phyloP scores from a whole-genome alignment of 2,888 invertebrate genomes.

The Byasa hedistus region DNA sequence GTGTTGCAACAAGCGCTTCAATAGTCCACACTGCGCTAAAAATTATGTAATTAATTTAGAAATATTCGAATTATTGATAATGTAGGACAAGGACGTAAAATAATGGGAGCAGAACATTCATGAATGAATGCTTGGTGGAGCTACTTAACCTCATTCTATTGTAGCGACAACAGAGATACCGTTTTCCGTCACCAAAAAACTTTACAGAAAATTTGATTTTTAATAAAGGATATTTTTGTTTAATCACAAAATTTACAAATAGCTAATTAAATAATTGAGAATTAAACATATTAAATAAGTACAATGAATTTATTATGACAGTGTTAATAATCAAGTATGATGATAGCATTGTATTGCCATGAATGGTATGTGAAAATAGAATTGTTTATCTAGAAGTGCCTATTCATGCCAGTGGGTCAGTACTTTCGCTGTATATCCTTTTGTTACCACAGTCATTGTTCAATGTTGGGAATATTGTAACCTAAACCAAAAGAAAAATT shows the following conservation, averaged over 20 bases:
- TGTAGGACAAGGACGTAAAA: slow-evolving; percentile 19
- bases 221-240: slow-evolving; percentile 11
- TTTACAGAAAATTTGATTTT: not conserved
- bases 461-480: slow-evolving; percentile 1
- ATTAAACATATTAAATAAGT: too few relatives aligned
- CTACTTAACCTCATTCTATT: slow-evolving; percentile 18
- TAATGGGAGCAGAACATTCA: slow-evolving; percentile 13
- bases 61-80: slow-evolving; percentile 16
- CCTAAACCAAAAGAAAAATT: too few relatives aligned
- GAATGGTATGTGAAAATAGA: slow-evolving; percentile 19
- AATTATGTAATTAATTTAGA: slow-evolving; percentile 28
- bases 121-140: slow-evolving; percentile 7
- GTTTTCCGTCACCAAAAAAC: not conserved
- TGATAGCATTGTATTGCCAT: slow-evolving; percentile 18
- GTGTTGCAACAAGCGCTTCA: slow-evolving; percentile 23
- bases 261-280: too few relatives aligned
- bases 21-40: slow-evolving; percentile 14
- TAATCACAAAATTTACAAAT: too few relatives aligned
- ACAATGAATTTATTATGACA: slow-evolving; percentile 5
- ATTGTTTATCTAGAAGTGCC: slow-evolving; percentile 7
- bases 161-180: not conserved
- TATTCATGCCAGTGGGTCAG: slow-evolving; percentile 22
- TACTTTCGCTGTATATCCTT: slow-evolving; percentile 22
- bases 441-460: slow-evolving; percentile 7
- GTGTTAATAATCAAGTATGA: slow-evolving; percentile 8